phyloP scores from a whole-genome alignment of 2,888 invertebrate species.

The Stenichneumon culpator region DNA sequence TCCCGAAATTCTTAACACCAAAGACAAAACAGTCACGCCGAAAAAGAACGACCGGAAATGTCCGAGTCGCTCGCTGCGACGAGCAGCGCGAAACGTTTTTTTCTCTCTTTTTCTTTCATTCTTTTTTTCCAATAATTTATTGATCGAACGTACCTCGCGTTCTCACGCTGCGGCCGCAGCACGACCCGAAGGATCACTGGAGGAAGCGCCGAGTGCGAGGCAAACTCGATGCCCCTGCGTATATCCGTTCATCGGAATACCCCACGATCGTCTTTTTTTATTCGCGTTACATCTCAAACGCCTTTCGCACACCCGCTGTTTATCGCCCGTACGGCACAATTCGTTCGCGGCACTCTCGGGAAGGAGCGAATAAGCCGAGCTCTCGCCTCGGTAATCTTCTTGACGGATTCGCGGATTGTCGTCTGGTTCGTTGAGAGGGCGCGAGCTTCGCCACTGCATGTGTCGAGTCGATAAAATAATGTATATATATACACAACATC shows the following conservation, averaged over 20 bases:
- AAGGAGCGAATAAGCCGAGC: constrained; percentile 7
- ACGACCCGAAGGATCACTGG: constrained; percentile 52
- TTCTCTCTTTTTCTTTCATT: constrained; percentile 16
- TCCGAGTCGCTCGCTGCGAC: constrained; percentile 16
- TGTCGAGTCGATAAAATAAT: constrained; percentile 48
- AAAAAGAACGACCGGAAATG: neutral
- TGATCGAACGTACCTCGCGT: constrained; percentile 79
- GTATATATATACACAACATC: neutral
- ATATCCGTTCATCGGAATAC: constrained; percentile 42
- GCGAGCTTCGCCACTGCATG: constrained; percentile 31
- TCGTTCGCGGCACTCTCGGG: constrained; percentile 34
- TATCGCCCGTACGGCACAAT: constrained; percentile 24
- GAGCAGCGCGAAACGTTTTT: constrained; percentile 15
- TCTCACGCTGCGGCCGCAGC: constrained; percentile 73
- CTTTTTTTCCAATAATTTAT: constrained; percentile 77
- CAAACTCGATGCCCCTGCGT: constrained; percentile 18
- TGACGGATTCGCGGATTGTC: constrained; percentile 4
- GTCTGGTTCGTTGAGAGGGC: constrained; percentile 18
- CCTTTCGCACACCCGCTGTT: neutral
- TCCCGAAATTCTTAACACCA: neutral
- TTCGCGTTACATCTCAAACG: neutral
- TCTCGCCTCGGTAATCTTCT: constrained; percentile 9
- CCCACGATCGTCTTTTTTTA: constrained; percentile 9
- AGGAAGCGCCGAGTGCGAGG: constrained; percentile 42
- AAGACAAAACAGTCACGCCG: neutral